A percentile compares a stretch with the other conserved stretches of the same genome.
phyloP scores from a whole-genome alignment of 2,888 invertebrate species.

The Ypsolopha sequella region DNA sequence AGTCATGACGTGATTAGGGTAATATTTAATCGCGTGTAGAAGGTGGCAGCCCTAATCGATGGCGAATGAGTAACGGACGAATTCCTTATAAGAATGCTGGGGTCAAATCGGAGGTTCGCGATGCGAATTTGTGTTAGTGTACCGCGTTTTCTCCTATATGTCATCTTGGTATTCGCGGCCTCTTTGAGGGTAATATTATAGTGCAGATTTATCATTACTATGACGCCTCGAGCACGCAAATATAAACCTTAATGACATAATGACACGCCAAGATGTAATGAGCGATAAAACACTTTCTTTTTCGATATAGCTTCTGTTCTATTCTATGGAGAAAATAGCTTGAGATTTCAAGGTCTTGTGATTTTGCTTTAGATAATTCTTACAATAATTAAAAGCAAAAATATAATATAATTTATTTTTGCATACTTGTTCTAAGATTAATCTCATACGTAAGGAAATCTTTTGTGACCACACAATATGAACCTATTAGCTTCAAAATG shows the following conservation, averaged over 20 bases:
- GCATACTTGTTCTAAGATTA: too few species aligned
- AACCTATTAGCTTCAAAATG: too few species aligned
- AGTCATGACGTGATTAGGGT: too few species aligned
- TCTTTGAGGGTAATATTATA: constrained; percentile 19
- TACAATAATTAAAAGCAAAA: too few species aligned
- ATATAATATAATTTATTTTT: too few species aligned
- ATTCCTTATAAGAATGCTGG: constrained; percentile 57
- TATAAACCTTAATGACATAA: constrained; percentile 23
- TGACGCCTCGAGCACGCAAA: constrained; percentile 5
- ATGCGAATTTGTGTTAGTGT: constrained; percentile 59
- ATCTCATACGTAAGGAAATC: too few species aligned
- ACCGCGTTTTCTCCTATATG: constrained; percentile 56
- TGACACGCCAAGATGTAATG: constrained; percentile 22
- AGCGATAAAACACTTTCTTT: constrained; percentile 42
- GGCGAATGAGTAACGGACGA: constrained; percentile 50
- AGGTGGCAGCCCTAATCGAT: constrained; percentile 36
- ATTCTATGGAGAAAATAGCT: too few species aligned
- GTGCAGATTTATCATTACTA: constrained; percentile 19
- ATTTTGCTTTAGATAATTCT: too few species aligned
- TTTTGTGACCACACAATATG: too few species aligned
- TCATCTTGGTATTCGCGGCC: constrained; percentile 28
- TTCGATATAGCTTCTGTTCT: constrained; percentile 23
- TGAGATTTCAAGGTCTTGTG: too few species aligned
- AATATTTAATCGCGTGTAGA: neutral
- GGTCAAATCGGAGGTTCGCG: constrained; percentile 56